Base-by-base conservation (phyloP, 2,797 vertebrate species). In the Hozukius guyotensis region DNA sequence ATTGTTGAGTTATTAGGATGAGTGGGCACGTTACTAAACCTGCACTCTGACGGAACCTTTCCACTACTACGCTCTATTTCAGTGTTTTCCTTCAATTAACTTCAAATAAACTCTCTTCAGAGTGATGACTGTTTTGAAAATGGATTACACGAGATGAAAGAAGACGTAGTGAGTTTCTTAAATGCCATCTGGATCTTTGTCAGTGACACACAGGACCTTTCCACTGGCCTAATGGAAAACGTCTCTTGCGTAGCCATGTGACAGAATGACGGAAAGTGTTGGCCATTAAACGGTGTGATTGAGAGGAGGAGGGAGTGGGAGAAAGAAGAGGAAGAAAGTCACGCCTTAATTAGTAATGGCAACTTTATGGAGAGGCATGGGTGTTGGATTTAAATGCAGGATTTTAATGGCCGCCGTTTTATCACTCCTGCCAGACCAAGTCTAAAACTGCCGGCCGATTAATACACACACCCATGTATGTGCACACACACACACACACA, bases 281-380 rank as follows among this genome's bases (percentile, higher is more conserved):
- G 34, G 62, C 72, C 72, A 81, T 92, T 86, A 90, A 91, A 85
- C 7, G 12, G 46, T 1, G 32, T 79, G 85, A 92, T 83, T 82
- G 82, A 88, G 75, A 81, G 78, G 69, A 74, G 56, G 52, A 81
- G 34, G 31, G 70, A 73, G 72, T 20, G 55, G 46, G 77, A 66
- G 72, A 77, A 82, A 67, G 79, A 87, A 67, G 77, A 56, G 9
- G 82, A 87, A 79, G 87, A 93, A 91, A 92, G 88, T 78, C 74
- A 55, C 5, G 34, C 65, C 81, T 93, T 92, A 92, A 93, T 94
- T 93, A 92, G 89, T 82, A 49, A 78, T 77, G 84, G 87, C 78
- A 84, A 81, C 82, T 92, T 93, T 87, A 90, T 87, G 75, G 76
- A 85, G 79, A 80, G 84, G 75, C 76, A 75, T 76, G 71, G 72